These are phyloP conservation scores for Xenus cinereus DNA, from an alignment of 2,113 vertebrate genomes.

Conservation along the genomic window DNA sequence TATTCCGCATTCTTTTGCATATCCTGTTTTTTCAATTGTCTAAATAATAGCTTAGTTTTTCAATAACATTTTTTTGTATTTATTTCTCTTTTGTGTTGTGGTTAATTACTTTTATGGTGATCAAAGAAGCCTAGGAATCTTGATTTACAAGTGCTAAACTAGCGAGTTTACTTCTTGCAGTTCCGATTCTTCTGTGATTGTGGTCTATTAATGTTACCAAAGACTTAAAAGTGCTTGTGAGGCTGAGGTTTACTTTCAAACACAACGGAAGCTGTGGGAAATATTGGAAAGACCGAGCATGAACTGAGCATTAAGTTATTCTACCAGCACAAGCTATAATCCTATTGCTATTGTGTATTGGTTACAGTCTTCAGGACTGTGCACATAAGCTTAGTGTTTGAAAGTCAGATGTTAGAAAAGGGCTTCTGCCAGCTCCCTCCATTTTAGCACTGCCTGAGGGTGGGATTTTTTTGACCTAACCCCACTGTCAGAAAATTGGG, in stretches of 20 bases:
- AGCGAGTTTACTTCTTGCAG: background rate
- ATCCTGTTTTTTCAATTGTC: background rate
- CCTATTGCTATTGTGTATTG: background rate
- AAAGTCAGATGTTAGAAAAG: background rate
- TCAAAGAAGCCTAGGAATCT: background rate
- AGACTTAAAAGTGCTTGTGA: background rate
- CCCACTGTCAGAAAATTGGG: constrained; percentile 11
- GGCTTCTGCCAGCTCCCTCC: background rate
- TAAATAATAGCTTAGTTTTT: background rate
- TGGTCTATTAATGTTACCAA: background rate
- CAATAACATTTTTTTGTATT: background rate
- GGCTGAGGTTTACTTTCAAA: background rate
- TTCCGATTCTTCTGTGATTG: background rate
- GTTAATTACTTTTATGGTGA: constrained; percentile 1
- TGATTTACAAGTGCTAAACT: background rate
- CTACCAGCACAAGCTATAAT: background rate
- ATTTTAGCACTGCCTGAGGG: background rate
- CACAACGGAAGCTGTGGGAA: background rate
- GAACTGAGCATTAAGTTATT: background rate
- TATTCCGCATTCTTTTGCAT: background rate
- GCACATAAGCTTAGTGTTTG: background rate
- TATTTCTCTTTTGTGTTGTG: background rate
- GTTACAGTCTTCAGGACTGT: background rate
- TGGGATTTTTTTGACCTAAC: constrained; percentile 6
- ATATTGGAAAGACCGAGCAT: background rate